A percentile compares a stretch with the other conserved stretches of the same genome.
phyloP scores from a whole-genome alignment of 2,888 invertebrate genomes.

The Scotopteryx bipunctaria region DNA sequence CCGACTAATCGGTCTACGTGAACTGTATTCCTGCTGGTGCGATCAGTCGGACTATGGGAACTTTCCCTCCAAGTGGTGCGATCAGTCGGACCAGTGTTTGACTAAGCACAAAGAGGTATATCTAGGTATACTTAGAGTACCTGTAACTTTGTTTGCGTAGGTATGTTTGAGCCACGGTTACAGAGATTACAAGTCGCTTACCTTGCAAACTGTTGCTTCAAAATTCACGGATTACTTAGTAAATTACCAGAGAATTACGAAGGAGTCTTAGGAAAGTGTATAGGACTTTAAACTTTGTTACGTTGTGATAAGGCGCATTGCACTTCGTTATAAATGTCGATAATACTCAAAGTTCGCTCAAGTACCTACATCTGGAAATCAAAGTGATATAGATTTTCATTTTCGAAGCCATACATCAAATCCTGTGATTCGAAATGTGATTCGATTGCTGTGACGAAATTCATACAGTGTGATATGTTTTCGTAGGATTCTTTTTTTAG shows the following conservation, averaged over 20 bases:
- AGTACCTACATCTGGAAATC: not conserved
- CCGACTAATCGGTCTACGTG: no score
- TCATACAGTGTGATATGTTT: no score
- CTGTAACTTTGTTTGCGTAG: constrained; percentile 8
- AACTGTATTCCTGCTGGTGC: no score
- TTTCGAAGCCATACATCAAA: not conserved
- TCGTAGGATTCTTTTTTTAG: no score
- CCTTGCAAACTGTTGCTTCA: constrained; percentile 44
- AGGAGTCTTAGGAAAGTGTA: constrained; percentile 4
- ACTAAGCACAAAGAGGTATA: not conserved
- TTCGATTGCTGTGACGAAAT: no score
- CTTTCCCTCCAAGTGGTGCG: no score
- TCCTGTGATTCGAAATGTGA: not conserved
- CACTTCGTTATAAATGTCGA: not conserved
- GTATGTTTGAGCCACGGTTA: constrained; percentile 11
- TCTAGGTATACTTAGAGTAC: not conserved
- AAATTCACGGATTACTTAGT: constrained; percentile 18
- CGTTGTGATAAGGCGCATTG: constrained; percentile 10
- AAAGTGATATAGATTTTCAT: not conserved
- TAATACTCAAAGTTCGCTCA: not conserved
- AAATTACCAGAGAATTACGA: constrained; percentile 14
- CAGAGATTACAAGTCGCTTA: constrained; percentile 26
- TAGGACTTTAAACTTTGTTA: constrained; percentile 9
- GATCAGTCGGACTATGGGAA: no score
- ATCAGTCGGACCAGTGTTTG: no score